These are phyloP conservation scores for Megaleporinus macrocephalus DNA, from an alignment of 2,113 vertebrate species.

Conservation along the genomic window DNA sequence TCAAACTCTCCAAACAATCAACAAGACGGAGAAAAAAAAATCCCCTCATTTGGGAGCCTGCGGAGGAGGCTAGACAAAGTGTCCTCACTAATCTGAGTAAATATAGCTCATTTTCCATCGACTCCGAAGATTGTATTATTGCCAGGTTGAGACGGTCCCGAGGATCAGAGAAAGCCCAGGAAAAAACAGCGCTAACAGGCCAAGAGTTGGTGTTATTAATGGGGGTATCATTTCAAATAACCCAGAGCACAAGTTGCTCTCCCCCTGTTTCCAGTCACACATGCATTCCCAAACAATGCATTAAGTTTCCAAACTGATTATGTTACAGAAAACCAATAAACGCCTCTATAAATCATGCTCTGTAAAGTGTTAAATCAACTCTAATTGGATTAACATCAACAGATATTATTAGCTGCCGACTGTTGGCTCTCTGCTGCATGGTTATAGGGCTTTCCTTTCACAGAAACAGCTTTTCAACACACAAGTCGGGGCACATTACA, in stretches of 20 bases:
- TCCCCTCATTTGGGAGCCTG: conserved; percentile 77
- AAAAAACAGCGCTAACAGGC: conserved; percentile 57
- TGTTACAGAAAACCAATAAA: conserved; percentile 88
- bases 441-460: conserved; percentile 73
- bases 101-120: conserved; percentile 83
- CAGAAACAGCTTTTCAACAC: conserved; percentile 65
- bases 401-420: conserved; percentile 81
- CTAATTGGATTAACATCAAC: conserved; percentile 86
- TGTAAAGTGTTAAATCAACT: conserved; percentile 87
- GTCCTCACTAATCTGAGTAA: conserved; percentile 82
- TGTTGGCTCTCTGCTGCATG: conserved; percentile 76
- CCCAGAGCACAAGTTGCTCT: conserved; percentile 78
- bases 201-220: conserved; percentile 78
- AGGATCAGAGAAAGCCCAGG: conserved; percentile 56
- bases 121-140: conserved; percentile 86
- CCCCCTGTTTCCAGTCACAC: conserved; percentile 79
- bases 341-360: conserved; percentile 85
- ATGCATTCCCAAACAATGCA: conserved; percentile 86
- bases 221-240: conserved; percentile 85
- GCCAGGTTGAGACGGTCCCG: conserved; percentile 67
- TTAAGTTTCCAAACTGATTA: conserved; percentile 86
- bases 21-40: conserved; percentile 76
- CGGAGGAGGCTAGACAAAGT: conserved; percentile 77
- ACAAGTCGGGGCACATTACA: conserved; percentile 42
- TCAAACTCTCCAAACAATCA: conserved; percentile 83